These are phyloP conservation scores for Scaptomyza flava DNA, from an alignment of 2,888 invertebrate species.

Conservation along the genomic window DNA sequence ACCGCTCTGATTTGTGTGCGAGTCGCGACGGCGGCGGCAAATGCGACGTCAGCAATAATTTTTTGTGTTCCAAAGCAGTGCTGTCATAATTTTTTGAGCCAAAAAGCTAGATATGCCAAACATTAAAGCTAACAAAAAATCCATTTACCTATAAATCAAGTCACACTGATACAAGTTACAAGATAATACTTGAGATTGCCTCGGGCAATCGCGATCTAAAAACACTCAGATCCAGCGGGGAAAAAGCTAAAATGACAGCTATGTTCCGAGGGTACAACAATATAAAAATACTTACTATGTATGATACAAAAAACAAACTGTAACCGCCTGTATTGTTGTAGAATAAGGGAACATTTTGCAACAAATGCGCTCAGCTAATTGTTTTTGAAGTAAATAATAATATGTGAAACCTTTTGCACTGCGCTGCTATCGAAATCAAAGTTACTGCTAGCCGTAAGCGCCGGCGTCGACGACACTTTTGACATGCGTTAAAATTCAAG, in stretches of 20 bases:
- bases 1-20: conserved; percentile 46
- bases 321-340: not conserved
- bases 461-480: conserved; percentile 34
- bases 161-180: too few relatives aligned
- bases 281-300: conserved; percentile 38
- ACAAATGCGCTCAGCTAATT: conserved; percentile 46
- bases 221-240: too few relatives aligned
- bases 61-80: conserved; percentile 4
- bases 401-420: conserved; percentile 32
- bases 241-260: too few relatives aligned
- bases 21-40: conserved; percentile 48
- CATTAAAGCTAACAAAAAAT: too few relatives aligned
- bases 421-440: conserved; percentile 10
- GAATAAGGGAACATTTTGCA: conserved; percentile 27
- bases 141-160: too few relatives aligned
- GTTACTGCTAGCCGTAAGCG: conserved; percentile 20
- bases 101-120: too few relatives aligned
- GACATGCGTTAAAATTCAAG: conserved; percentile 37
- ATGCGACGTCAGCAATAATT: conserved; percentile 67
- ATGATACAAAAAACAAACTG: conserved; percentile 29
- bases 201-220: too few relatives aligned
- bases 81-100: too few relatives aligned
- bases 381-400: conserved; percentile 44
- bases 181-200: not conserved
- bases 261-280: conserved; percentile 49